Evolutionary conservation across 2,888 invertebrate genomes (phyloP).

Genomic region (Acholoe squamosa): DNA sequence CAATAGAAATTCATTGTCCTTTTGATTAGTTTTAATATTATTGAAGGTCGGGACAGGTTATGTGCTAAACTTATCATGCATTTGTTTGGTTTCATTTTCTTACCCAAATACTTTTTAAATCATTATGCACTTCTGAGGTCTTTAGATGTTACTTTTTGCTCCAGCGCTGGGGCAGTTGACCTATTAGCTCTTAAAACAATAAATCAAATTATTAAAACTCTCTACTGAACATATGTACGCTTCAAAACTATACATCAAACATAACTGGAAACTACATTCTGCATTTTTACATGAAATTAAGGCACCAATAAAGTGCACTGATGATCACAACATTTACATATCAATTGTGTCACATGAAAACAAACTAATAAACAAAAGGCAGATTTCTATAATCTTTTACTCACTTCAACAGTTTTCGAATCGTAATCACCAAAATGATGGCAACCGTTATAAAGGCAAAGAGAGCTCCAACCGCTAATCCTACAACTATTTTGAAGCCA

Average conservation of each 20-base stretch:
- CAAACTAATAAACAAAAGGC: too few relatives aligned
- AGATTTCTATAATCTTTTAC: neutral
- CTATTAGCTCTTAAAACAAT: neutral
- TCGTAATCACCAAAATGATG: neutral
- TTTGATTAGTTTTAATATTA: too few relatives aligned
- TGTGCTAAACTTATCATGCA: neutral
- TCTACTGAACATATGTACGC: too few relatives aligned
- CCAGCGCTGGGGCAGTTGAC: neutral
- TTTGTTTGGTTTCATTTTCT: neutral
- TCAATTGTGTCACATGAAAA: too few relatives aligned
- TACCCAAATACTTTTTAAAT: neutral
- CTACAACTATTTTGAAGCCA: constrained; percentile 31
- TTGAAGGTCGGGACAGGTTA: too few relatives aligned
- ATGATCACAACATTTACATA: too few relatives aligned
- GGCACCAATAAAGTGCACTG: too few relatives aligned
- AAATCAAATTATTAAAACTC: too few relatives aligned
- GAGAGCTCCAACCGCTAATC: constrained; percentile 1
- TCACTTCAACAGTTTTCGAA: constrained; percentile 22
- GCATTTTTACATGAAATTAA: too few relatives aligned
- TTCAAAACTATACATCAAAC: too few relatives aligned
- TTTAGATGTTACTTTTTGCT: neutral
- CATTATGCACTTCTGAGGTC: neutral
- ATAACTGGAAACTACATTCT: too few relatives aligned
- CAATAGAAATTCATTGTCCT: too few relatives aligned
- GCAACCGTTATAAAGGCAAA: neutral